Base-by-base conservation (phyloP, 53 echinoderm and acorn worm genomes). In the Paracentrotus lividus region DNA sequence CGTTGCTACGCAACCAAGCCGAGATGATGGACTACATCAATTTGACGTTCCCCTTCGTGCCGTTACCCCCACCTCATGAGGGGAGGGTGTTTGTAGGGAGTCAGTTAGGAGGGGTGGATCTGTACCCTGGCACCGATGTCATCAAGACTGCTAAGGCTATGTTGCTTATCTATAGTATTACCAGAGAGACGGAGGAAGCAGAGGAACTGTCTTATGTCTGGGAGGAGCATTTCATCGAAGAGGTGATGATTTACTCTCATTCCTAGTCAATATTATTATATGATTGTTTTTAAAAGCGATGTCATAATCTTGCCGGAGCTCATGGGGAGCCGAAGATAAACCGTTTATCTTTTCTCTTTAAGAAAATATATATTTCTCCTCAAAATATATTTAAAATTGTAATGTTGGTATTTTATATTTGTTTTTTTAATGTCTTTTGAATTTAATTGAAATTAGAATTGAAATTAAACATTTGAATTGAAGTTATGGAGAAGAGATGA, bases 191-290 rank as follows among this genome's bases (percentile, higher is more conserved):
- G 13, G n/a, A 18, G 40, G 53, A 92, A 1, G 92, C 92, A 59
- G 81, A 92, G 13, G 92, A 92, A 38, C 54, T 92, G 42, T 15
- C 92, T 9, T 78, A 92, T 44, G 81, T 38, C 43, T 92, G 92
- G 92, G 92, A 92, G 92, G 81, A 92, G 23, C 92, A 92, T 1
- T 92, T 92, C 27, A 58, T 92, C 32, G 57, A 90, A 2, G 90
- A 90, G 90, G 90, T 90, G 16, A 56, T 3, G 18, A 56, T 24
- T 21, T 59, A 4, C n/a, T 24, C 59, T 59, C 23, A 52, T 52
- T 2, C 52, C 15, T 12, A 52, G n/a, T n/a, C n/a, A n/a, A n/a
- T n/a, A n/a, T n/a, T n/a, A n/a, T n/a, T n/a, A n/a, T n/a, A n/a
- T n/a, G n/a, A n/a, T n/a, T n/a, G n/a, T n/a, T n/a, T n/a, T n/a